A percentile compares a stretch with the other conserved stretches of the same genome.
Conservation (phyloP, 2,888 invertebrate species). For the Bellardia pandia region DNA sequence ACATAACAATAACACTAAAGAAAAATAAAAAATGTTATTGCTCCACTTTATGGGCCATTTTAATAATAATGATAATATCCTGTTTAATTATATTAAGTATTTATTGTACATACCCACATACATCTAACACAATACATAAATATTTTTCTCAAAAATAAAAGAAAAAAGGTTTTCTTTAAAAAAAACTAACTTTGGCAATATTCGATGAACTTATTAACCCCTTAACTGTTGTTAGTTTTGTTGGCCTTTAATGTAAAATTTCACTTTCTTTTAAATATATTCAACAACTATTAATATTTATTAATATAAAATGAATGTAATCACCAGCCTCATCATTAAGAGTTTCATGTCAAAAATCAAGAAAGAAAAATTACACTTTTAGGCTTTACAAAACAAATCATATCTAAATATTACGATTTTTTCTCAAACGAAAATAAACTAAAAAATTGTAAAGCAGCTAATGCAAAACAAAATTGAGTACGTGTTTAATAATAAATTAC, state of each 20-base stretch:
- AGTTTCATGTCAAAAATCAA: conserved; percentile 21
- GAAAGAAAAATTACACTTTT: conserved; percentile 58
- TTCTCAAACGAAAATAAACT: conserved; percentile 19
- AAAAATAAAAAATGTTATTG: conserved; percentile 25
- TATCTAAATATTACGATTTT: conserved; percentile 37
- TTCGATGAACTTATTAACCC: conserved; percentile 54
- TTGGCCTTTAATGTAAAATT: conserved; percentile 36
- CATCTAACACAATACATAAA: background rate
- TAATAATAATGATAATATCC: conserved; percentile 17
- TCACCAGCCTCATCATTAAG: conserved; percentile 19
- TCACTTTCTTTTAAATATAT: conserved; percentile 53
- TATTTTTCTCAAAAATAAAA: background rate
- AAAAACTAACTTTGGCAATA: conserved; percentile 2
- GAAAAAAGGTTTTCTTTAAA: conserved; percentile 1
- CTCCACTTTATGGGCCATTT: conserved; percentile 20
- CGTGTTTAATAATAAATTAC: conserved; percentile 48
- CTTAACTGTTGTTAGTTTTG: background rate
- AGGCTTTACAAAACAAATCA: conserved; percentile 47
- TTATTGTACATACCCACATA: background rate
- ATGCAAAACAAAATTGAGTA: conserved; percentile 17
- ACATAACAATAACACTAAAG: conserved; percentile 1
- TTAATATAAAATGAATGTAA: conserved; percentile 29
- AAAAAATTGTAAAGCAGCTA: conserved; percentile 18
- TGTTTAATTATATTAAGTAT: conserved; percentile 6
- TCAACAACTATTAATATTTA: conserved; percentile 15